Evolutionary conservation across 1,140 invertebrate genomes (phyloP), one percentile per base, ranked within the genome.

Genomic region (Drosophila littoralis): DNA sequence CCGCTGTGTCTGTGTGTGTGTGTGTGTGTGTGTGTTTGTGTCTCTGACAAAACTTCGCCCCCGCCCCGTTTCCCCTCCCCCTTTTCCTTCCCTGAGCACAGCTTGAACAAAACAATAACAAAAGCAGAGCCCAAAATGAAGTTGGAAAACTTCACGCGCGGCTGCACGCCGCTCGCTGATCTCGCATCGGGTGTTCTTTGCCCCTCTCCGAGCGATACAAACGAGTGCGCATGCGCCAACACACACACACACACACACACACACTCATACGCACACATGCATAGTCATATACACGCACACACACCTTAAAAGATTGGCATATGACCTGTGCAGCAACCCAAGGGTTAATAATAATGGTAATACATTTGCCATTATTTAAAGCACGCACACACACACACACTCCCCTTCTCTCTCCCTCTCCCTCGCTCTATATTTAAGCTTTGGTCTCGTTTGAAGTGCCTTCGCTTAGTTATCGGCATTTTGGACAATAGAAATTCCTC

Each of bases 111-210:
- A 68, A 60, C 33, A 59, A 63, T 54, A 58, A 6, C 13, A 79
- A 79, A 75, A 51, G 70, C 81, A 76, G 57, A 64, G 82, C 63
- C 68, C 63, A 60, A 83, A 84, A 74, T 77, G 73, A 74, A 88
- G 83, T 88, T 88, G 83, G 75, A 79, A 86, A 86, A 88, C 80
- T 83, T 88, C 59, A 88, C 84, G 83, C 70, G 65, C 65, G 67
- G 82, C 42, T 86, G 82, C 75, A 63, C 78, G 55, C 40, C 12
- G 64, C 68, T 64, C 69, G 40, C 42, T 43, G 55, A 57, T 57
- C 40, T 46, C 57, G 75, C 81, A 72, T 84, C 79, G 83, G 75
- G 71, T 77, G 75, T 69, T 88, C 82, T 79, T 64, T 45, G n/a
- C 52, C 15, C 33, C 36, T 8, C 46, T 5, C 7, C 36, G 48